Percentiles rank a stretch among this genome's conserved stretches.
Evolutionary conservation across 2,888 invertebrate genomes (phyloP).

Genomic region (Cryptocheilus praepositus): DNA sequence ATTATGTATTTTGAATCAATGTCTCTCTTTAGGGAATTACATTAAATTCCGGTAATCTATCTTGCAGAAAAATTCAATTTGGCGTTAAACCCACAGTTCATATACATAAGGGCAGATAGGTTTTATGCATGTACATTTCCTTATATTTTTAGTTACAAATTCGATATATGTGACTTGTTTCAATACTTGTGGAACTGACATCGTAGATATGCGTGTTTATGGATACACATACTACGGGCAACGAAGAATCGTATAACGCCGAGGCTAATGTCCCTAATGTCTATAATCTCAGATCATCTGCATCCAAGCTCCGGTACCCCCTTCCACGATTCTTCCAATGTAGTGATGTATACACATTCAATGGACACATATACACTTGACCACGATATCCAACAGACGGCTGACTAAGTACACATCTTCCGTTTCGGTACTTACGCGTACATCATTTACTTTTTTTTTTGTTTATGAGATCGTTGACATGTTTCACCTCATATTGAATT

Average conservation of each 20-base stretch:
- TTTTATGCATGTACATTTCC: too few species aligned
- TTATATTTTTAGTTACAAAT: too few species aligned
- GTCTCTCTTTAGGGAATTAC: constrained; percentile 39
- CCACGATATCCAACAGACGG: constrained; percentile 9
- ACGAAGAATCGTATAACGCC: constrained; percentile 53
- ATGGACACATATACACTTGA: neutral
- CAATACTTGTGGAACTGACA: neutral
- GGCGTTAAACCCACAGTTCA: too few species aligned
- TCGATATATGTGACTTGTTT: too few species aligned
- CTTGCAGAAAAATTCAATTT: neutral
- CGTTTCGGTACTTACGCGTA: neutral
- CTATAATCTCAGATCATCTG: constrained; percentile 71
- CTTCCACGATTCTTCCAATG: neutral
- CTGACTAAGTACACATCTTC: constrained; percentile 28
- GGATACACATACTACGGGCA: constrained; percentile 19
- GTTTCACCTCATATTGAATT: too few species aligned
- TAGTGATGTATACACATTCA: constrained; percentile 7
- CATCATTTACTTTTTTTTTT: neutral
- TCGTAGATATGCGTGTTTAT: neutral
- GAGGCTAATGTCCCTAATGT: constrained; percentile 72
- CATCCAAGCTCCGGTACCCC: constrained; percentile 47
- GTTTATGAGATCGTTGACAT: constrained; percentile 14
- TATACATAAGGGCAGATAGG: too few species aligned
- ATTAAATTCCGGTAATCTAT: constrained; percentile 31
- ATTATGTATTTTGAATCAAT: constrained; percentile 61